phyloP scores from a whole-genome alignment of 2,888 invertebrate genomes.

The Dascillus cervinus region DNA sequence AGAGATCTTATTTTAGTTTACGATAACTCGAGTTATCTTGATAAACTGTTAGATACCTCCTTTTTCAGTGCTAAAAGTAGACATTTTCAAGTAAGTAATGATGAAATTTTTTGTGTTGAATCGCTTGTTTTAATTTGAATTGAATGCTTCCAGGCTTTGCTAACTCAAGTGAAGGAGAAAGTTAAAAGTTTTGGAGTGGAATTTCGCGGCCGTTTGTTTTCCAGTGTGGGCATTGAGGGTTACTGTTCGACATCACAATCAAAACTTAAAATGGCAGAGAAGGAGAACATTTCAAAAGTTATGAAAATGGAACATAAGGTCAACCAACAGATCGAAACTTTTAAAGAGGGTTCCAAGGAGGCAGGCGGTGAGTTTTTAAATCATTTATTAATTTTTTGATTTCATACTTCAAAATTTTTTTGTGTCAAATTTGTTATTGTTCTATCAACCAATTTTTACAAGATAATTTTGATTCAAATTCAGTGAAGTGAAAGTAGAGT shows the following conservation, averaged over 20 bases:
- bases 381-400: too few relatives aligned
- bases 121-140: background rate
- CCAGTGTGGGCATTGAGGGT: conserved; percentile 24
- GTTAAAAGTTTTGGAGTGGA: conserved; percentile 70
- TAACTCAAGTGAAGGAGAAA: conserved; percentile 68
- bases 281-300: conserved; percentile 38
- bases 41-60: conserved; percentile 75
- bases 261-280: conserved; percentile 35
- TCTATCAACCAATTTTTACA: too few relatives aligned
- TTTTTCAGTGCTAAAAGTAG: conserved; percentile 55
- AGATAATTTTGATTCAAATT: too few relatives aligned
- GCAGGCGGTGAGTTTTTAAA: conserved; percentile 26
- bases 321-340: conserved; percentile 33
- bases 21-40: conserved; percentile 79
- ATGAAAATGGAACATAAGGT: conserved; percentile 38
- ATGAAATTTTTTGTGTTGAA: conserved; percentile 6
- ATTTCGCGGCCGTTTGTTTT: conserved; percentile 41
- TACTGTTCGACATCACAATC: conserved; percentile 21
- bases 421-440: too few relatives aligned
- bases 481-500: too few relatives aligned
- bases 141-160: conserved; percentile 48
- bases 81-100: conserved; percentile 58
- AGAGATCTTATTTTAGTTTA: conserved; percentile 72
- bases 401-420: too few relatives aligned
- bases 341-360: conserved; percentile 26